Evolutionary conservation across 2,888 invertebrate species (phyloP), one percentile per base, ranked within the genome.

Genomic region (Cremastobaeus sp.): DNA sequence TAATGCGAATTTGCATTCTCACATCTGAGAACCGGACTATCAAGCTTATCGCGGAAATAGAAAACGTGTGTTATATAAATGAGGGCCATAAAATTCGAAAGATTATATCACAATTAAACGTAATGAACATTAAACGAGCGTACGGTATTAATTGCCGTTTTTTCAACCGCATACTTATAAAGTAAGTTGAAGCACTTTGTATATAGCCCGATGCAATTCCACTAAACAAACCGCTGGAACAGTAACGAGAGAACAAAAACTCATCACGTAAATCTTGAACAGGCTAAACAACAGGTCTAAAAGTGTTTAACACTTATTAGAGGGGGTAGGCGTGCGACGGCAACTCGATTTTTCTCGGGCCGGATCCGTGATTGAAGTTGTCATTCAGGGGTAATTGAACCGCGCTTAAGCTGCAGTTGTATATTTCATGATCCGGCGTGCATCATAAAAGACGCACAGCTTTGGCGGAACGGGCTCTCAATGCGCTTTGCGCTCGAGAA

Each of bases 101-200:
- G 47, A 57, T 57, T 48, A 57, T 57, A 57, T 48, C 54, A 66
- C 39, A 66, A 57, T 65, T 55, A 66, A 47, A 47, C 41, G 25
- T 39, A 55, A 30, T 55, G 28, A 4, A 32, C 37, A 14, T 45
- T 9, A 43, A 17, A 52, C 45, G 35, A 52, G 43, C 12, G 12
- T 1, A 6, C 4, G 17, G 37, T 30, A 32, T 60, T 48, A 37
- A 60, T 48, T 60, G 21, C 37, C 14, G 17, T 12, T 43, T 48
- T 15, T n/a, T n/a, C n/a, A n/a, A n/a, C n/a, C n/a, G n/a, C n/a
- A n/a, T n/a, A n/a, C n/a, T n/a, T n/a, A n/a, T n/a, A n/a, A n/a
- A n/a, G n/a, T n/a, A n/a, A n/a, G n/a, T n/a, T n/a, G n/a, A n/a
- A n/a, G n/a, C n/a, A n/a, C n/a, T n/a, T n/a, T n/a, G n/a, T n/a